A percentile compares a stretch with the other conserved stretches of the same genome.
Evolutionary conservation across 2,797 vertebrate genomes (phyloP).

Genomic region (Cheirogaleus major): DNA sequence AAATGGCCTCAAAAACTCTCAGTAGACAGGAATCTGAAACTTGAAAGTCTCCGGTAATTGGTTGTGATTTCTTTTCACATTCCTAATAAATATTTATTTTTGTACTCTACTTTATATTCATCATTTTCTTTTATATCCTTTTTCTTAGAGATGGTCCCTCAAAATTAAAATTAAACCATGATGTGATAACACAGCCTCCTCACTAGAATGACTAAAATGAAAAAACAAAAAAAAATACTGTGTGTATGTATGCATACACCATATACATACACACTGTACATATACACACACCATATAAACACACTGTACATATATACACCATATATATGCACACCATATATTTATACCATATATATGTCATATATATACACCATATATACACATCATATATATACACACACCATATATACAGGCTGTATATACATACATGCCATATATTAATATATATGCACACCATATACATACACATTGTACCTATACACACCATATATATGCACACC

Average conservation of each 20-base stretch:
- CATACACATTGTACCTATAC: too few relatives aligned
- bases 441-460: too few relatives aligned
- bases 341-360: too few relatives aligned
- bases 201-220: neutral
- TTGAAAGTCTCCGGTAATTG: neutral
- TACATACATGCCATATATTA: too few relatives aligned
- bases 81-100: conserved; percentile 26
- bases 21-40: conserved; percentile 27
- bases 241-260: too few relatives aligned
- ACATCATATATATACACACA: too few relatives aligned
- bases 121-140: neutral
- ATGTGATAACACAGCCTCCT: neutral
- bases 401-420: too few relatives aligned
- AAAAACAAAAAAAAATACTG: neutral
- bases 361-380: too few relatives aligned
- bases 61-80: conserved; percentile 1
- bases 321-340: too few relatives aligned
- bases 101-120: neutral
- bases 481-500: too few relatives aligned
- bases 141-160: neutral
- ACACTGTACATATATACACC: too few relatives aligned
- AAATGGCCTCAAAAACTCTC: neutral
- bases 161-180: conserved; percentile 2
- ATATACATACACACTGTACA: too few relatives aligned
- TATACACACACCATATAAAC: neutral